These are phyloP conservation scores for Drosophila parabipectinata DNA, from an alignment of 1,140 invertebrate genomes.

Conservation along the genomic window DNA sequence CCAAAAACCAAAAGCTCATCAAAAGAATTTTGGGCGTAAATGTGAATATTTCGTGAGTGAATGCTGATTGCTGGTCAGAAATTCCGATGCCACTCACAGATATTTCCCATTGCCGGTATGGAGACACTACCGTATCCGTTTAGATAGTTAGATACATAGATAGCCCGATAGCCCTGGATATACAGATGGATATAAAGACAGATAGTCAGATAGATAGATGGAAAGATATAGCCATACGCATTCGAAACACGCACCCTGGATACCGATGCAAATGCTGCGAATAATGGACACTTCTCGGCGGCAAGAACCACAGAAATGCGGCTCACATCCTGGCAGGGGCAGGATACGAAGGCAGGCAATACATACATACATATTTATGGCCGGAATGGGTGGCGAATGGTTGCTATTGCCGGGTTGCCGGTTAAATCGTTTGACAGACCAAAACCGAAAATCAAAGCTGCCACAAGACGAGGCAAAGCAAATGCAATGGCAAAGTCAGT, in stretches of 20 bases:
- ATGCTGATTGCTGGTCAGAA: constrained; percentile 27
- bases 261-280: constrained; percentile 45
- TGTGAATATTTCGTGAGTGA: constrained; percentile 23
- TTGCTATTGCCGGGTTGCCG: constrained; percentile 2
- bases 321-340: neutral
- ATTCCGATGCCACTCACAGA: constrained; percentile 37
- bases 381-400: neutral
- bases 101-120: neutral
- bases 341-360: neutral
- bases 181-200: neutral
- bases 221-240: constrained; percentile 23
- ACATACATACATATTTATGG: constrained; percentile 23
- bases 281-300: constrained; percentile 62
- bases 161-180: neutral
- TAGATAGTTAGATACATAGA: neutral
- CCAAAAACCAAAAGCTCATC: too few species aligned
- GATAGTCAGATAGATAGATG: neutral
- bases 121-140: neutral
- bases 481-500: neutral
- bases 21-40: constrained; percentile 34
- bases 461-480: constrained; percentile 1
- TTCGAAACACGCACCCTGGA: constrained; percentile 45
- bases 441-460: constrained; percentile 28
- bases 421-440: constrained; percentile 14
- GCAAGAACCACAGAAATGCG: neutral